phyloP scores from a whole-genome alignment of 1,140 invertebrate genomes.

The Brachionus rubens region DNA sequence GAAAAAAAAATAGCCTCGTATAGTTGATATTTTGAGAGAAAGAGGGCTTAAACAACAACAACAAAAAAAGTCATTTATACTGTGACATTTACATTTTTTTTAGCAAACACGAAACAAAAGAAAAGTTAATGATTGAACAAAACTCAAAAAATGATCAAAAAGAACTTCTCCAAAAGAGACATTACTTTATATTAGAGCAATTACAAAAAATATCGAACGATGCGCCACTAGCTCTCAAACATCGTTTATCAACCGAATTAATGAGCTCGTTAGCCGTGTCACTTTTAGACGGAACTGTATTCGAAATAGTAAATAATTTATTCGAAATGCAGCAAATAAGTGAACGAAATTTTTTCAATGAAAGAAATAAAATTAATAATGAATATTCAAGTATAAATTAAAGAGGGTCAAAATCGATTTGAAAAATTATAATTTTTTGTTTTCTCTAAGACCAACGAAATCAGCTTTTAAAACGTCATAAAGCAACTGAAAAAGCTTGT shows the following conservation, averaged over 20 bases:
- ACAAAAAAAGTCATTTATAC: too few species aligned
- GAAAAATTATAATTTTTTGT: slow-evolving; percentile 7
- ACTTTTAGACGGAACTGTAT: slow-evolving; percentile 34
- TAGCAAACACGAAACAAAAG: neutral
- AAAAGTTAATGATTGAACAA: neutral
- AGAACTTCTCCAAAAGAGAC: slow-evolving; percentile 8
- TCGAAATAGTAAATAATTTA: slow-evolving; percentile 38
- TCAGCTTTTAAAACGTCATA: slow-evolving; percentile 40
- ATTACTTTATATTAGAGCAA: slow-evolving; percentile 20
- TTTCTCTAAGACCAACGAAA: slow-evolving; percentile 20
- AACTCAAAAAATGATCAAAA: neutral
- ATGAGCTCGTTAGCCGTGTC: slow-evolving; percentile 22
- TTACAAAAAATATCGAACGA: neutral
- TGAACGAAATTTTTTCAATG: slow-evolving; percentile 41
- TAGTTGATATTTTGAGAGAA: too few species aligned
- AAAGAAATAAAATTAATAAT: slow-evolving; percentile 25
- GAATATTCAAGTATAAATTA: slow-evolving; percentile 20
- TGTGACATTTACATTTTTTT: too few species aligned
- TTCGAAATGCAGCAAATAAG: slow-evolving; percentile 40
- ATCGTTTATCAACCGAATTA: slow-evolving; percentile 21
- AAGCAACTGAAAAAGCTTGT: slow-evolving; percentile 42
- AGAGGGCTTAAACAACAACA: too few species aligned
- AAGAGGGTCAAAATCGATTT: neutral
- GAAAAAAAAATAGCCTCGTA: too few species aligned
- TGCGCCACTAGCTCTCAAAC: neutral